phyloP scores from a whole-genome alignment of 2,797 vertebrate genomes.

The Podarcis lilfordi region DNA sequence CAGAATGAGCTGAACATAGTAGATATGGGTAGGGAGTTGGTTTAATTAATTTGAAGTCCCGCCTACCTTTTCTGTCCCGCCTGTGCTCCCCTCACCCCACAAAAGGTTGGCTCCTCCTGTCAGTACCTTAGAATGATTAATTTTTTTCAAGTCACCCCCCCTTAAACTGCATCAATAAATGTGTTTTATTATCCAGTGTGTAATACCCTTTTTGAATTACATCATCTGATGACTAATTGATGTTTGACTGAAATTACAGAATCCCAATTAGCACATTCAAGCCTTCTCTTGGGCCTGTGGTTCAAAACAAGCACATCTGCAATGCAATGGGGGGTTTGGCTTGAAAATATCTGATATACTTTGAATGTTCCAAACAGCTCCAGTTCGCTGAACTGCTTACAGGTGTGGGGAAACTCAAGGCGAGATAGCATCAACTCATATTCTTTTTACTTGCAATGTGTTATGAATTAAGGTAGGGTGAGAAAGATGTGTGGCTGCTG shows the following conservation, averaged over 20 bases:
- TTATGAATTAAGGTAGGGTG: too few species aligned
- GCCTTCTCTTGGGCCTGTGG: not conserved
- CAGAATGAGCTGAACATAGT: not conserved
- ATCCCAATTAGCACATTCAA: not conserved
- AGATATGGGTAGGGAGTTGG: not conserved
- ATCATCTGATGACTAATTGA: not conserved
- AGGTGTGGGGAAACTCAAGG: not conserved
- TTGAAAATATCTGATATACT: not conserved
- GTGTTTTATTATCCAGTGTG: not conserved
- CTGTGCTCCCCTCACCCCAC: not conserved
- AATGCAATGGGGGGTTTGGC: not conserved
- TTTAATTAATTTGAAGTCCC: constrained; percentile 2
- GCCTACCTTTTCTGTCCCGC: not conserved
- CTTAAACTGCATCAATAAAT: not conserved
- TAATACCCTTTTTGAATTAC: not conserved
- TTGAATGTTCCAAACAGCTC: not conserved
- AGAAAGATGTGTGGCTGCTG: not conserved
- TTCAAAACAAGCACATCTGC: not conserved
- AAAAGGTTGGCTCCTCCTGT: not conserved
- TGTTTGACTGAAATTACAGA: not conserved
- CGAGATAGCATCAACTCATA: too few species aligned
- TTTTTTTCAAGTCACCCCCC: not conserved
- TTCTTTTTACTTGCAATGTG: not conserved
- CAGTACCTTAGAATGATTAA: not conserved
- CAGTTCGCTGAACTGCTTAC: not conserved